Percentiles rank a stretch among this genome's conserved stretches.
These are phyloP conservation scores for Rotaria sp. DNA, from an alignment of 2,888 invertebrate genomes.

Conservation along the genomic window DNA sequence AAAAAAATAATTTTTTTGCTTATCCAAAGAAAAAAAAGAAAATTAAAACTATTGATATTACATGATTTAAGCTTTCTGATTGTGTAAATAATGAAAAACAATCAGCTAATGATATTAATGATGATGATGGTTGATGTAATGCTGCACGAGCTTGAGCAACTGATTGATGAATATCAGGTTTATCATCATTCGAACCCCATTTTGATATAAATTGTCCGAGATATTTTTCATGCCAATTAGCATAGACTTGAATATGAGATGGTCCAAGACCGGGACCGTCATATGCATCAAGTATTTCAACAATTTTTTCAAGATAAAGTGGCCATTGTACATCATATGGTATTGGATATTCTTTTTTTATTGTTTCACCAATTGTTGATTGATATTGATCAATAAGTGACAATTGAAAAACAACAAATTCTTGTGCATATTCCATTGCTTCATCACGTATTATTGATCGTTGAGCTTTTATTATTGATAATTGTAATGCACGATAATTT, in stretches of 20 bases:
- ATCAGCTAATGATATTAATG: slow-evolving; percentile 30
- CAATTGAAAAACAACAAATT: slow-evolving; percentile 14
- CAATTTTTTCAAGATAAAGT: slow-evolving; percentile 21
- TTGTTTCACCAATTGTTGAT: neutral
- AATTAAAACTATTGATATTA: neutral
- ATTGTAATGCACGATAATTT: slow-evolving; percentile 27
- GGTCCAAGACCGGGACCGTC: neutral
- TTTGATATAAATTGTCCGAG: neutral
- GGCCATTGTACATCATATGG: neutral
- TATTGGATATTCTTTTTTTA: neutral
- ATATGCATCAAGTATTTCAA: slow-evolving; percentile 25
- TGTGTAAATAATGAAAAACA: slow-evolving; percentile 40
- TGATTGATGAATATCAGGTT: slow-evolving; percentile 12
- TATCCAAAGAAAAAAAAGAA: no score
- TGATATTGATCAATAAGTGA: slow-evolving; percentile 22
- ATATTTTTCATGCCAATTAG: slow-evolving; percentile 23
- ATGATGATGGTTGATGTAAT: neutral
- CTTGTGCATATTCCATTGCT: slow-evolving; percentile 17
- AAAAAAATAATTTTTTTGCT: no score
- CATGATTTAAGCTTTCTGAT: slow-evolving; percentile 34
- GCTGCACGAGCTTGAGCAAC: neutral
- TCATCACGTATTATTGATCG: slow-evolving; percentile 6
- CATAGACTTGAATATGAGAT: slow-evolving; percentile 18
- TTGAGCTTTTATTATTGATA: slow-evolving; percentile 22
- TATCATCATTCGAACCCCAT: slow-evolving; percentile 1